phyloP scores from a whole-genome alignment of 2,113 vertebrate species.

The Sialia sialis region DNA sequence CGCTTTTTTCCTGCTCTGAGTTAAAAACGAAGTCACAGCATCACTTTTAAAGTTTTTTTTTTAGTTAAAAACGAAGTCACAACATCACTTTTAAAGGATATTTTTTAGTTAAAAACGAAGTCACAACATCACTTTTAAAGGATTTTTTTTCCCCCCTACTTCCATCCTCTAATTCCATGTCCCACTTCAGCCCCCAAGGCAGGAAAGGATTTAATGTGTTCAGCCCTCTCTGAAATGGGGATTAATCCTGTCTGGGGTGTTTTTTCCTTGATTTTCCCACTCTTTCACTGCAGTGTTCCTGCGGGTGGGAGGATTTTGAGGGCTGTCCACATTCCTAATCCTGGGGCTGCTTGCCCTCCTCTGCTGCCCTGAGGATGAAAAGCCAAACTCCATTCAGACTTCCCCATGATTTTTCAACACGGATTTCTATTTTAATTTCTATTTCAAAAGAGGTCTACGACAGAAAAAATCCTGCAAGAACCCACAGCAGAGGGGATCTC shows the following conservation, averaged over 20 bases:
- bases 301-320: not conserved
- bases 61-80: not conserved
- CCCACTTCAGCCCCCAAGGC: not conserved
- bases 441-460: not conserved
- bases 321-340: not conserved
- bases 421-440: not conserved
- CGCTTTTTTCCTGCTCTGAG: not conserved
- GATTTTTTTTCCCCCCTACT: not conserved
- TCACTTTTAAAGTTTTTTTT: not conserved
- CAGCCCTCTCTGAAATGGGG: not conserved
- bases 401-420: not conserved
- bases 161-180: not conserved
- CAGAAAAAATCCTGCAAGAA: not conserved
- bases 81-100: not conserved
- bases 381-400: not conserved
- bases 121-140: not conserved
- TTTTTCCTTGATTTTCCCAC: not conserved
- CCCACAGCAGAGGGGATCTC: not conserved
- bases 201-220: not conserved
- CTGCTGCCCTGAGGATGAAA: not conserved
- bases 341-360: not conserved
- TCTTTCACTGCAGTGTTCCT: not conserved
- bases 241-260: not conserved
- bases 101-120: not conserved
- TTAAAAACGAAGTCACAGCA: not conserved